These are phyloP conservation scores for Uropsilus gracilis DNA, from an alignment of 2,113 vertebrate species.

Conservation along the genomic window DNA sequence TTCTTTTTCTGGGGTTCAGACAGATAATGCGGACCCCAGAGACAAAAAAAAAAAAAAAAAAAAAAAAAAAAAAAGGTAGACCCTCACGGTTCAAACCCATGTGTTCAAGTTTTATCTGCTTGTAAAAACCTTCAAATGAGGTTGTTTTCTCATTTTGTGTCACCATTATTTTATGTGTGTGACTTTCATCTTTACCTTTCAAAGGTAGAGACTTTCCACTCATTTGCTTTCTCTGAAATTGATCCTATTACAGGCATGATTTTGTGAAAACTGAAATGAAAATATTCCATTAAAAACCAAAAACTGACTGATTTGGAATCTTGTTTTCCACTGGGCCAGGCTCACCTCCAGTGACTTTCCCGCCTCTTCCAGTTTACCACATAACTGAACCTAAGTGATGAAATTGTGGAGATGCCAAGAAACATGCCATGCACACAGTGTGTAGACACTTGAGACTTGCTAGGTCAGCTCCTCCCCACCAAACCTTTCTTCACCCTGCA, in stretches of 20 bases:
- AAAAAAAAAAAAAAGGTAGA: no score
- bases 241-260: background rate
- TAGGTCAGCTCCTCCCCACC: constrained; percentile 71
- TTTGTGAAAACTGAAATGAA: background rate
- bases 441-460: constrained; percentile 57
- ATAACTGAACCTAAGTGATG: background rate
- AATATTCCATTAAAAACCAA: background rate
- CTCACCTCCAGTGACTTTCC: background rate
- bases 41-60: no score
- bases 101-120: background rate
- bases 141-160: background rate
- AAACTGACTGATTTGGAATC: background rate
- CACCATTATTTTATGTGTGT: background rate
- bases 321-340: background rate
- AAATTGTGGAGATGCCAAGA: background rate
- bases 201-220: background rate
- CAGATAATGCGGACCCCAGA: no score
- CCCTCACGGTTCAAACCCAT: no score
- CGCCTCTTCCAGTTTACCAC: background rate
- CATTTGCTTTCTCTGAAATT: background rate
- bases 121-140: background rate
- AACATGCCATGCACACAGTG: constrained; percentile 20
- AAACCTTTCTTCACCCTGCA: constrained; percentile 74
- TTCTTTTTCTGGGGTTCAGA: background rate
- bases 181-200: background rate